phyloP scores from a whole-genome alignment of 2,888 invertebrate genomes.

The Sthenelais limicola region DNA sequence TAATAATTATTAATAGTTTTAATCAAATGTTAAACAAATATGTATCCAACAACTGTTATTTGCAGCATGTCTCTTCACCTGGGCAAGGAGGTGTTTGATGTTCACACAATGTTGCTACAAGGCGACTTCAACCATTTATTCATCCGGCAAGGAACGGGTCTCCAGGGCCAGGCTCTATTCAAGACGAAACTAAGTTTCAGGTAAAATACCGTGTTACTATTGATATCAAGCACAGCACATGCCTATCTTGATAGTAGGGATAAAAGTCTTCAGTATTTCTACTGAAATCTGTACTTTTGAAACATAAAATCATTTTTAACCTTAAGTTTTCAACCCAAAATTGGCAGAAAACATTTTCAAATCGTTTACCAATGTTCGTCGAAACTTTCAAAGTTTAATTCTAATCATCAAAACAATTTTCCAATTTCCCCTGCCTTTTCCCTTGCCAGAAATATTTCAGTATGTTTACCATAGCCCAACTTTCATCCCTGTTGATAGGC shows the following conservation, averaged over 20 bases:
- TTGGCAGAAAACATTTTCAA: too few relatives aligned
- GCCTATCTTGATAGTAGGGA: neutral
- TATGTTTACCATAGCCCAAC: too few relatives aligned
- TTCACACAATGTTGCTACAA: conserved; percentile 88
- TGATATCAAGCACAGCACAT: neutral
- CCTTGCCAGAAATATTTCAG: too few relatives aligned
- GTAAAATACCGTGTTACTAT: conserved; percentile 53
- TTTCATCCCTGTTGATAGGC: too few relatives aligned
- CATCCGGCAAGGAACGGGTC: conserved; percentile 96
- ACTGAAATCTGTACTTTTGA: neutral
- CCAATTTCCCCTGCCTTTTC: too few relatives aligned
- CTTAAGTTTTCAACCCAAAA: neutral
- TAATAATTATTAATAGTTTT: too few relatives aligned
- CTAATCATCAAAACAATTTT: too few relatives aligned
- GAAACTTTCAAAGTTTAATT: too few relatives aligned
- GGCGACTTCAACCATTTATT: conserved; percentile 98
- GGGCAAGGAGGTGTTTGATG: conserved; percentile 98
- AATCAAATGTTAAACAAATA: too few relatives aligned
- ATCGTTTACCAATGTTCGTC: too few relatives aligned
- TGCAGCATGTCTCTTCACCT: conserved; percentile 93
- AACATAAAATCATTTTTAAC: neutral
- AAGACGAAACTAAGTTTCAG: conserved; percentile 94
- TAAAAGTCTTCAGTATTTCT: neutral
- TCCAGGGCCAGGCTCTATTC: conserved; percentile 98
- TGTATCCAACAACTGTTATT: too few relatives aligned